Base-by-base conservation (phyloP, 2,797 vertebrate species). In the Gymnothorax javanicus region DNA sequence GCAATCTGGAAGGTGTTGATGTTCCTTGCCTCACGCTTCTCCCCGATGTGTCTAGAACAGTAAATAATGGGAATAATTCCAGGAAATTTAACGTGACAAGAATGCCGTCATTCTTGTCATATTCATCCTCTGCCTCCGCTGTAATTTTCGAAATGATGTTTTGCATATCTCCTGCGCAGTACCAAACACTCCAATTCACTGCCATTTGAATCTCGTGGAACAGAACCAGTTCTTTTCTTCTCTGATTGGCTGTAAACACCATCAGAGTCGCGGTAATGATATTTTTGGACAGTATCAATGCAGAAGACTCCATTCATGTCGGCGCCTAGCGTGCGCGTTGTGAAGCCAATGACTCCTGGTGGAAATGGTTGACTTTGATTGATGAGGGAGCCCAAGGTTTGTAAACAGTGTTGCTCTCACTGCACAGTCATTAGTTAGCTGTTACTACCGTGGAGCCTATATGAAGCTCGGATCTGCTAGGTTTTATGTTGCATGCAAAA, bases 31-130 rank as follows among this genome's bases (percentile, higher is more conserved):
- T 91, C 85, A 60, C 57, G 59, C 84, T 88, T 92, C 92, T 85
- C 88, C 58, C 89, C 90, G 89, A 86, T 86, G 83, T 91, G 92
- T 90, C 88, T 57, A 87, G 84, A 89, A 90, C 87, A 87, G 92
- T 93, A 95, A 96, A 96, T 93, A 91, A 94, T 94, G 91, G 27
- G 89, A 94, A 93, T 94, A 86, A 94, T 93, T 93, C 92, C 92
- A 91, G 90, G 88, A 93, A 90, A 91, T 93, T 93, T 92, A 93
- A 94, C 92, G 93, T 93, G 92, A 95, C 92, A 92, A 91, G 90
- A 93, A 93, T 92, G 91, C 90, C 90, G 87, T 88, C 83, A 60
- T 59, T 57, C 85, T 71, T 9, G 7, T 25, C 50, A 17, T 58
- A 33, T 84, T 60, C 43, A 79, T 75, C 85, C 89, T 84, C 89